Evolutionary conservation across 1,140 invertebrate species (phyloP), one percentile per base, ranked within the genome.

Genomic region (Goniozus legneri): DNA sequence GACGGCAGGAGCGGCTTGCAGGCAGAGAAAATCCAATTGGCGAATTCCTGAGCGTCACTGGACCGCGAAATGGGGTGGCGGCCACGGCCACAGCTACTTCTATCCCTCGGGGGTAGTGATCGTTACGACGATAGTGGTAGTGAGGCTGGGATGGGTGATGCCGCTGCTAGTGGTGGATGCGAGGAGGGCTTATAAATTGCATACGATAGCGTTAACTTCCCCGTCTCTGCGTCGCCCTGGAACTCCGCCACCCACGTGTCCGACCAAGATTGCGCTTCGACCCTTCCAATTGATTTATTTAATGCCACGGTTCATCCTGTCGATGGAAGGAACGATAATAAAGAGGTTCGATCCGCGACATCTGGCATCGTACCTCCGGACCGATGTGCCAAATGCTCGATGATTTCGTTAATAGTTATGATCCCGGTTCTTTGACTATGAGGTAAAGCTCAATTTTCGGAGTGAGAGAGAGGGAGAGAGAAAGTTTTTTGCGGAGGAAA

Each of bases 21-120:
- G 54, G 60, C 62, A 56, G 66, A 64, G 70, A 72, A 72, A 72
- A 75, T 75, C 70, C 71, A 73, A 73, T 75, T 71, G 67, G 63
- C 58, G 62, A 71, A 74, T 74, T 73, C 68, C 71, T 69, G 54
- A 57, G 62, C 67, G 64, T 73, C 69, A 69, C 65, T 69, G 67
- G 68, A 70, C 67, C 69, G 68, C 67, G 68, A 73, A 73, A 69
- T 73, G 67, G 67, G 64, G 60, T 58, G 64, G 63, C 63, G 63
- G 63, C 56, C 47, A 60, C 62, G 62, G 59, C 63, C 54, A 53
- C 62, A 63, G 65, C 65, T 66, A 62, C 66, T 68, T 67, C 64
- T 54, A 65, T 65, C 64, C 48, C 58, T 37, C 44, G 42, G 56
- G 24, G 56, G 39, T 62, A 52, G 60, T 18, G 44, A 58, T 64